phyloP scores from a whole-genome alignment of 2,797 vertebrate species.

The Notolepis coatsorum region DNA sequence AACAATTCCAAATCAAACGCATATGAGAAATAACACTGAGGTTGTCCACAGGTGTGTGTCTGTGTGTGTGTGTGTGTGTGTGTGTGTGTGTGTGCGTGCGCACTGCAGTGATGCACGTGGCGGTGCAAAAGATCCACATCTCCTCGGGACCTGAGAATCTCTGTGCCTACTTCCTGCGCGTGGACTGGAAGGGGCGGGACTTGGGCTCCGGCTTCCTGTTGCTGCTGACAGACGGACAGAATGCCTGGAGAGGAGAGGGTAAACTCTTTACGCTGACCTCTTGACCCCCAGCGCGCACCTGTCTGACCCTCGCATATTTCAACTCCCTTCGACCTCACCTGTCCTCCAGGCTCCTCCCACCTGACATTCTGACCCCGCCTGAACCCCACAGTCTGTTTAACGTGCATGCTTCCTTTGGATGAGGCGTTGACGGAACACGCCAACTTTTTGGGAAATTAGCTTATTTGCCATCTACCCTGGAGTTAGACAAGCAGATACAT shows the following conservation, averaged over 20 bases:
- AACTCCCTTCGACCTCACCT: neutral
- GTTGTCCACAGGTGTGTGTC: too few relatives aligned
- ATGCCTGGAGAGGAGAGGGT: slow-evolving; percentile 92
- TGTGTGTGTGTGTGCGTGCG: too few relatives aligned
- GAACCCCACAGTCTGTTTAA: slow-evolving; percentile 1
- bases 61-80: too few relatives aligned
- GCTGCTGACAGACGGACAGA: slow-evolving; percentile 86
- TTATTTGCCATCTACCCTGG: too few relatives aligned
- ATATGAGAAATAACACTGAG: too few relatives aligned
- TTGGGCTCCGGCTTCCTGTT: slow-evolving; percentile 86
- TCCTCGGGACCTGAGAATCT: slow-evolving; percentile 72
- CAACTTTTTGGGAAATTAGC: too few relatives aligned
- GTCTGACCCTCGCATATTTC: slow-evolving; percentile 18
- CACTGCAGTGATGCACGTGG: slow-evolving; percentile 83
- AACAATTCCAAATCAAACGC: too few relatives aligned
- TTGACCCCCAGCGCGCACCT: neutral
- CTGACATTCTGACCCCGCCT: slow-evolving; percentile 11
- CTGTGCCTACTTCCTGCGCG: slow-evolving; percentile 84
- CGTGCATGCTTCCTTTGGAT: too few relatives aligned
- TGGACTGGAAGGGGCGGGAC: slow-evolving; percentile 83
- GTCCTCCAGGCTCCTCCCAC: neutral
- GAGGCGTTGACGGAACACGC: too few relatives aligned
- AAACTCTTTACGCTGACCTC: slow-evolving; percentile 35
- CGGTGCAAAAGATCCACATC: slow-evolving; percentile 81
- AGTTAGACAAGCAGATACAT: too few relatives aligned